A percentile compares a stretch with the other conserved stretches of the same genome.
These are phyloP conservation scores for Slavum lentiscoides DNA, from an alignment of 2,888 invertebrate species.

Conservation along the genomic window DNA sequence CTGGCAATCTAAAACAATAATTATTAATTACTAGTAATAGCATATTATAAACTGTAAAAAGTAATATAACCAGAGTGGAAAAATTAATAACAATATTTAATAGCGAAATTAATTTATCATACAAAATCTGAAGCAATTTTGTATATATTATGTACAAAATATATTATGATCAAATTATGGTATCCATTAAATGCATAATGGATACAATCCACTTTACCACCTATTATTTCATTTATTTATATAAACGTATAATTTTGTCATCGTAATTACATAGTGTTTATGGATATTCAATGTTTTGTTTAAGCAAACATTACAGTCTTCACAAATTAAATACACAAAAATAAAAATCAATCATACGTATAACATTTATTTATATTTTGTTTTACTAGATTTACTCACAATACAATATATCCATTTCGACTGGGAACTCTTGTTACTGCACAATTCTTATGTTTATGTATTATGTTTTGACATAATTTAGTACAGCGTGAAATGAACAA, in stretches of 20 bases:
- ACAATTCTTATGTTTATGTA: conserved; percentile 43
- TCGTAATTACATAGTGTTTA: not conserved
- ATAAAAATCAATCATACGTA: not conserved
- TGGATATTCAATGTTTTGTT: not conserved
- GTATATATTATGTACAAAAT: no score
- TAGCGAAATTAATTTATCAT: no score
- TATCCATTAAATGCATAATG: no score
- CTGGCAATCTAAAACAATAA: conserved; percentile 62
- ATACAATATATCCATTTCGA: conserved; percentile 70
- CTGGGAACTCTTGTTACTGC: conserved; percentile 56
- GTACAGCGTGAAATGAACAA: conserved; percentile 41
- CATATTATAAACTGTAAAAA: not conserved
- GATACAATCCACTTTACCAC: no score
- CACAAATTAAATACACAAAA: not conserved
- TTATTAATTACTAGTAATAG: not conserved
- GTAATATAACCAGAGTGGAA: not conserved
- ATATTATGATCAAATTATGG: no score
- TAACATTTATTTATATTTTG: not conserved
- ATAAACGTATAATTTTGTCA: not conserved
- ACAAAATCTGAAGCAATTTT: no score
- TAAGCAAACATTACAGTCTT: not conserved
- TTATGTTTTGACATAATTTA: conserved; percentile 36
- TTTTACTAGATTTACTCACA: conserved; percentile 65
- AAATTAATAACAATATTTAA: not conserved
- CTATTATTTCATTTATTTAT: no score